Evolutionary conservation across 1,140 invertebrate species (phyloP).

Genomic region (Oryzaephilus surinamensis): DNA sequence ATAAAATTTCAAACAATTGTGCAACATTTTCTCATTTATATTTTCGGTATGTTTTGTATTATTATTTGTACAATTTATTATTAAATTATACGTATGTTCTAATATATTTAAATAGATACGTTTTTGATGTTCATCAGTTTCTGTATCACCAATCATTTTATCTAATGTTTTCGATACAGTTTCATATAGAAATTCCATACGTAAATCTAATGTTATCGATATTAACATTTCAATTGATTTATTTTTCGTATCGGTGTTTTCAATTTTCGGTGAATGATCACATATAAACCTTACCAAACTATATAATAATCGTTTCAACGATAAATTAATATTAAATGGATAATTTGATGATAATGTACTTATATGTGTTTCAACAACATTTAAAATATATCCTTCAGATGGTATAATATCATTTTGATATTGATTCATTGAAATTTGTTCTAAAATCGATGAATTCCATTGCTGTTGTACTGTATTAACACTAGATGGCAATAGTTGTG

Average conservation of each 20-base stretch:
- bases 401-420: constrained; percentile 72
- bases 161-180: constrained; percentile 50
- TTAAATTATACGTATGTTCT: constrained; percentile 56
- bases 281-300: constrained; percentile 56
- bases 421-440: constrained; percentile 37
- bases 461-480: constrained; percentile 51
- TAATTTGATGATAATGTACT: constrained; percentile 45
- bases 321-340: constrained; percentile 53
- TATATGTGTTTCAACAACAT: constrained; percentile 47
- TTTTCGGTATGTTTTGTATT: constrained; percentile 15
- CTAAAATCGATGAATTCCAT: constrained; percentile 45
- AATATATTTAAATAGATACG: constrained; percentile 54
- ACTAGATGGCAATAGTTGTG: constrained; percentile 44
- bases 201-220: constrained; percentile 61
- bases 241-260: constrained; percentile 36
- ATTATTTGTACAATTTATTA: constrained; percentile 43
- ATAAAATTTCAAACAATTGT: constrained; percentile 68
- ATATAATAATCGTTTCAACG: constrained; percentile 55
- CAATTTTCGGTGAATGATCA: constrained; percentile 50
- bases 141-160: constrained; percentile 54
- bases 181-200: constrained; percentile 64
- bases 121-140: constrained; percentile 50
- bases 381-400: constrained; percentile 66
- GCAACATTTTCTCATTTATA: constrained; percentile 57
- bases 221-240: constrained; percentile 48